Evolutionary conservation across 2,113 vertebrate species (phyloP).

Genomic region (Carassius auratus): DNA sequence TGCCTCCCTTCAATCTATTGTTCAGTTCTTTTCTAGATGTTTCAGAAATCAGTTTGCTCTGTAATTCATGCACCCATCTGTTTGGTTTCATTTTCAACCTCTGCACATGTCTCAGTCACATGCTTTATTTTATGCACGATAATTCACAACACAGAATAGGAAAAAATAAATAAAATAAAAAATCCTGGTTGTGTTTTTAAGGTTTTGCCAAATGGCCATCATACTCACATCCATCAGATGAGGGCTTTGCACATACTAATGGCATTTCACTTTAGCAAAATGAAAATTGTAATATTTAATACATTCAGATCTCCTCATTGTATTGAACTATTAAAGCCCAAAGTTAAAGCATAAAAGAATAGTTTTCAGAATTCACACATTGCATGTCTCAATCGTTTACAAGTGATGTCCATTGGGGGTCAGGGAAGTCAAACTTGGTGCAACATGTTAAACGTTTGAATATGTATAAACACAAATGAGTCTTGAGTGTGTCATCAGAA

Average conservation of each 20-base stretch:
- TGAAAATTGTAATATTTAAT: constrained; percentile 7
- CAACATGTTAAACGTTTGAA: background rate
- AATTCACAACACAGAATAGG: constrained; percentile 55
- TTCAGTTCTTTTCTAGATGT: constrained; percentile 27
- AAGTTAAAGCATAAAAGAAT: background rate
- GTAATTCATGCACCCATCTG: constrained; percentile 33
- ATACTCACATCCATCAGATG: constrained; percentile 41
- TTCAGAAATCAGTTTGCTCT: constrained; percentile 37
- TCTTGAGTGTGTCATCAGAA: background rate
- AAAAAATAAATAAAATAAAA: constrained; percentile 62
- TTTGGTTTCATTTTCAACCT: constrained; percentile 37
- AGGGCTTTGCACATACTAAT: constrained; percentile 45
- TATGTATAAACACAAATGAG: background rate
- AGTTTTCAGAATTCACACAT: too few species aligned
- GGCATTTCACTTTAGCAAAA: constrained; percentile 40
- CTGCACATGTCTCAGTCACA: constrained; percentile 62
- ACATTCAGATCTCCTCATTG: constrained; percentile 22
- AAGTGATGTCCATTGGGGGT: background rate
- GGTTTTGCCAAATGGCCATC: constrained; percentile 42
- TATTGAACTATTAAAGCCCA: background rate
- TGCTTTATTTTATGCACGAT: constrained; percentile 58
- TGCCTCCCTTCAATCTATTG: background rate
- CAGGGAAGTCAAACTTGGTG: background rate
- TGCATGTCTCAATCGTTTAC: background rate
- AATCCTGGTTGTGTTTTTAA: constrained; percentile 41